Evolutionary conservation across 2,888 invertebrate species (phyloP).

Genomic region (Leptinotarsa peninsularis): DNA sequence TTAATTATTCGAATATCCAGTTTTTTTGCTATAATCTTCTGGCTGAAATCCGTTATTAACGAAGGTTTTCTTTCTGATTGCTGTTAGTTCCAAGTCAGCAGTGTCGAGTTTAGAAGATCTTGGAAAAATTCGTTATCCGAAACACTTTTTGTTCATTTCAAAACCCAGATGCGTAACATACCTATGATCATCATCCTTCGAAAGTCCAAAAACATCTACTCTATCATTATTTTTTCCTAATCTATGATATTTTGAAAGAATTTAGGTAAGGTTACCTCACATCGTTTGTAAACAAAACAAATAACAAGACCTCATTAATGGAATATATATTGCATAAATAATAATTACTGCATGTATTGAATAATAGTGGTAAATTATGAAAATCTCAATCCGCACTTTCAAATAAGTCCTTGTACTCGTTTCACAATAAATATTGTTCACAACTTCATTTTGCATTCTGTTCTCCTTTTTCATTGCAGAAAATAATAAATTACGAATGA

Average conservation of each 20-base stretch:
- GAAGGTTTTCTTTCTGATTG: too few relatives aligned
- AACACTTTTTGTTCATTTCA: too few relatives aligned
- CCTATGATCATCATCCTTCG: too few relatives aligned
- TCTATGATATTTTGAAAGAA: constrained; percentile 1
- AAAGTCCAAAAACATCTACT: background rate
- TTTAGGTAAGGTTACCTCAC: constrained; percentile 16
- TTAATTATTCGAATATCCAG: too few relatives aligned
- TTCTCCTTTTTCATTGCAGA: constrained; percentile 38
- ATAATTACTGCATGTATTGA: constrained; percentile 46
- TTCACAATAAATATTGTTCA: constrained; percentile 49
- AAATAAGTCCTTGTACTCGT: constrained; percentile 56
- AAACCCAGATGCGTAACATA: too few relatives aligned
- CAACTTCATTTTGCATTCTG: constrained; percentile 37
- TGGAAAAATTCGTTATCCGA: too few relatives aligned
- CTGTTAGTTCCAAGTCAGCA: too few relatives aligned
- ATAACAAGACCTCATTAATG: constrained; percentile 35
- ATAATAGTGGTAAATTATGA: constrained; percentile 51
- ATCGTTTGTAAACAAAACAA: constrained; percentile 33
- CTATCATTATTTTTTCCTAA: background rate
- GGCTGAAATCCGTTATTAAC: too few relatives aligned
- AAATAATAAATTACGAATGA: constrained; percentile 36
- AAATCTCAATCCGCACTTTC: constrained; percentile 53
- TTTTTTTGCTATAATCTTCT: too few relatives aligned
- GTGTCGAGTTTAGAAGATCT: too few relatives aligned
- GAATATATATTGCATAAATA: constrained; percentile 46